Evolutionary conservation across 2,888 invertebrate genomes (phyloP), one percentile per base, ranked within the genome.

Genomic region (Spilarctia lutea): DNA sequence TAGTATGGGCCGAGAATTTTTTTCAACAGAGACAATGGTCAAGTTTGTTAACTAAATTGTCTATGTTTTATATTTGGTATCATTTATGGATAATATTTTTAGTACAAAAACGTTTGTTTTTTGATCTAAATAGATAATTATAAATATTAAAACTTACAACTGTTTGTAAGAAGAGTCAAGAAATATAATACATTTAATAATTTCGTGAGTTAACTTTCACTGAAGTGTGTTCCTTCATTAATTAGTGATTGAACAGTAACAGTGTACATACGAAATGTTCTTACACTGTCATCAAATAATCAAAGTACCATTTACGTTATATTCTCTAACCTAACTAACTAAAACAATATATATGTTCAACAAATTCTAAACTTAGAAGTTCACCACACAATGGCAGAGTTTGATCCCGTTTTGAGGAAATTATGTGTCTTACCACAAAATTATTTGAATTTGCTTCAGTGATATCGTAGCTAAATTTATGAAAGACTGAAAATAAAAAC

Each of bases 1-100:
- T 24, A 52, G 1, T 48, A 48, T 20, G 6, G 24, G 24, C 24
- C 8, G 52, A 24, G 24, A 24, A 70, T 52, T 71, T 78, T 84
- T 81, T 83, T 83, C 81, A 69, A 67, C 35, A 48, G 66, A 10
- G 11, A 39, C 39, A 39, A 39, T 39, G 39, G 11, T 39, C 10
- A 11, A 39, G 11, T 10, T 2, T 4, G 39, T 39, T 39, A 75
- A 68, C 24, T 52, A 2, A 52, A 0, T 52, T 48, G 20, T 48
- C 48, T 48, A 48, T 48, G 13, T 18, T 48, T 10, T 48, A 18
- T 48, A 24, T 52, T 24, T 24, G 42, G 10, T 39, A 39, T 39
- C 7, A 39, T 39, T 39, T 39, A 39, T 39, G 39, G 39, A 39
- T 39, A 39, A 8, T 39, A 39, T 7, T 39, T 1, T 39, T 39